phyloP scores from a whole-genome alignment of 2,113 vertebrate genomes.

The Hippopotamus amphibius region DNA sequence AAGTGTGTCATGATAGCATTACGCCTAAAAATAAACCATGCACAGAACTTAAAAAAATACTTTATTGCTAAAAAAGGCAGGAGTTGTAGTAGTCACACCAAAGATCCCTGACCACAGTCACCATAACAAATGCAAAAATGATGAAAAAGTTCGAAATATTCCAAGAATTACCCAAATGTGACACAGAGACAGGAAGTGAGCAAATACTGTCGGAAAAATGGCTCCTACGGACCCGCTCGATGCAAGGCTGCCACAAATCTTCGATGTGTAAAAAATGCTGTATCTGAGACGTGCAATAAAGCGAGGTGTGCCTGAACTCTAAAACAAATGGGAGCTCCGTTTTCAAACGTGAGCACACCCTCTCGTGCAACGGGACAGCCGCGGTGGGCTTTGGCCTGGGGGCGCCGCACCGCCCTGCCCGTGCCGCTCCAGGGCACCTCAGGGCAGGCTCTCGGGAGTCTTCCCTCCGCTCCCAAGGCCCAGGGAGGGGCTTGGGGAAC shows the following conservation, averaged over 20 bases:
- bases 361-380: rapidly evolving
- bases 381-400: rapidly evolving
- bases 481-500: background rate
- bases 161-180: background rate
- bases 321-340: background rate
- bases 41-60: background rate
- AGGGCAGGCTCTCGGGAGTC: no score
- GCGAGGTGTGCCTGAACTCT: background rate
- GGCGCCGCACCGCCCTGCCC: background rate
- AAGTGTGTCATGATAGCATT: no score
- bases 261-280: background rate
- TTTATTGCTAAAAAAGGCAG: background rate
- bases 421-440: background rate
- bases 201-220: background rate
- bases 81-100: background rate
- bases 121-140: background rate
- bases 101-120: background rate
- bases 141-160: background rate
- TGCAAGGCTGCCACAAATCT: background rate
- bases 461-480: background rate
- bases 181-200: background rate
- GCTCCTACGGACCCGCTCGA: background rate
- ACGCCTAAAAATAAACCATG: background rate
- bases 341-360: no score
- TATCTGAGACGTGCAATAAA: background rate